Evolutionary conservation across 2,113 vertebrate genomes (phyloP).

Genomic region (Pluvianellus socialis): DNA sequence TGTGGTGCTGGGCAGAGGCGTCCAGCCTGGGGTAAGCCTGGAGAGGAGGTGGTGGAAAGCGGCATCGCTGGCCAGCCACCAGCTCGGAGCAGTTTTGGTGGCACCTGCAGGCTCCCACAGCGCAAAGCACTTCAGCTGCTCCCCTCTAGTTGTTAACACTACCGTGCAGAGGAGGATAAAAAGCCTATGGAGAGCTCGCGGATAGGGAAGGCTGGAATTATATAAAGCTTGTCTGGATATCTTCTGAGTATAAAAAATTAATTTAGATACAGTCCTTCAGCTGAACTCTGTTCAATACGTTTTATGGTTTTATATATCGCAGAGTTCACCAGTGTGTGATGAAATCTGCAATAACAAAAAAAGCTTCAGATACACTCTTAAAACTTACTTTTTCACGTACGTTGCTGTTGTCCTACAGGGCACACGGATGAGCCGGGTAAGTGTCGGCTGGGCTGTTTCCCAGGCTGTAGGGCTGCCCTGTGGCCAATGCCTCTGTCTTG

Average conservation of each 20-base stretch:
- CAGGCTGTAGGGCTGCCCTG: fast-evolving
- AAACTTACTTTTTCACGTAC: fast-evolving
- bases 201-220: not conserved
- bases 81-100: not conserved
- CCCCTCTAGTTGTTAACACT: not conserved
- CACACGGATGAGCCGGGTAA: not conserved
- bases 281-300: not conserved
- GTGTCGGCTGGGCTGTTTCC: not conserved
- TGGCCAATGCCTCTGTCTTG: fast-evolving
- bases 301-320: not conserved
- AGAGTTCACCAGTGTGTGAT: not conserved
- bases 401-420: not conserved
- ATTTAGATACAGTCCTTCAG: not conserved
- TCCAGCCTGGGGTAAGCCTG: not conserved
- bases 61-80: fast-evolving
- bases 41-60: not conserved
- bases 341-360: not conserved
- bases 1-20: not conserved
- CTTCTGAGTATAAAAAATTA: not conserved
- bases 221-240: not conserved
- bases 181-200: not conserved
- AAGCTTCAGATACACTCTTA: not conserved
- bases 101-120: not conserved
- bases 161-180: fast-evolving
- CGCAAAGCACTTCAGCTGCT: not conserved